phyloP scores from a whole-genome alignment of 92 coral and sea anemone species.

The Phenganax stokvisi region DNA sequence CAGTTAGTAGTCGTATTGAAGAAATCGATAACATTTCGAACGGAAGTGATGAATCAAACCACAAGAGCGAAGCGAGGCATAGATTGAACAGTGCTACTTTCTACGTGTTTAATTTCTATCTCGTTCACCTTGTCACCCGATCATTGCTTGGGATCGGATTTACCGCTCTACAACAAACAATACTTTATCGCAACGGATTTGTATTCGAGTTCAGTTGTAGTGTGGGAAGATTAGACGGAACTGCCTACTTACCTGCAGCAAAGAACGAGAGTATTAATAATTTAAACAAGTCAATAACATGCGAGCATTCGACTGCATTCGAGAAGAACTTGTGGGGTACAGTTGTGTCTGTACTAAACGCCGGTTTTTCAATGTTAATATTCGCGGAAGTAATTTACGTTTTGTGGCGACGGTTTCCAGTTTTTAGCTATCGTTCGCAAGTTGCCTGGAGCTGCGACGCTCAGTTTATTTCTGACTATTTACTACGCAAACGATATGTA shows the following conservation, averaged over 20 bases:
- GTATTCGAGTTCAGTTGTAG: background rate
- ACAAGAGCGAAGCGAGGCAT: slow-evolving; percentile 24
- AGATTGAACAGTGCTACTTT: slow-evolving; percentile 26
- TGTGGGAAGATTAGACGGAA: background rate
- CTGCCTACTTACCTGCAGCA: background rate
- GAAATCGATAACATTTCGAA: slow-evolving; percentile 33
- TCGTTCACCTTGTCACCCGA: background rate
- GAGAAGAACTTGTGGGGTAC: background rate
- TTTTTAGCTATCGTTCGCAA: background rate
- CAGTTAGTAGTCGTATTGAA: slow-evolving; percentile 45
- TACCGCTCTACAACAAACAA: background rate
- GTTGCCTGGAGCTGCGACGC: background rate
- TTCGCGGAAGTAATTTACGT: background rate
- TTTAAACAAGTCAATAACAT: background rate
- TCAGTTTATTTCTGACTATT: background rate
- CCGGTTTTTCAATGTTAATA: background rate
- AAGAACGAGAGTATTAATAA: background rate
- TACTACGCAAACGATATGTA: background rate
- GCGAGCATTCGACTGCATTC: background rate
- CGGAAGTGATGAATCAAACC: slow-evolving; percentile 44
- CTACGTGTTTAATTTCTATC: slow-evolving; percentile 22
- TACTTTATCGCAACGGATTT: background rate
- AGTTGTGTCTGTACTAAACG: background rate
- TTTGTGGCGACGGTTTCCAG: background rate
- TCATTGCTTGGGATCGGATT: background rate